Percentiles rank a stretch among this genome's conserved stretches.
phyloP scores from a whole-genome alignment of 2,888 invertebrate genomes.

The Troilus luridus region DNA sequence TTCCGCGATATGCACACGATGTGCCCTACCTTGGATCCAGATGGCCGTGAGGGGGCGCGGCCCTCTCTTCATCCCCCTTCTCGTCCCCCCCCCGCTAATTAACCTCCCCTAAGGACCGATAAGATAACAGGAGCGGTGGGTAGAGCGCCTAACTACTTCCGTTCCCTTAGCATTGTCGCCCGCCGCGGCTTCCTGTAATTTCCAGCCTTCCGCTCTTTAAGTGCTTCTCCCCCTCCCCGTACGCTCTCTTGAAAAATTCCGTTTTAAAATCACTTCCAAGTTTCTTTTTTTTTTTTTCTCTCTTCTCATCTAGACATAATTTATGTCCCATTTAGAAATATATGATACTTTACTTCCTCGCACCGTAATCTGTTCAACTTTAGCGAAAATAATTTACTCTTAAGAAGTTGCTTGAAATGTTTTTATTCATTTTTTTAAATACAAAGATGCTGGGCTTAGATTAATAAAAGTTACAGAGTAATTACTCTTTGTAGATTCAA shows the following conservation, averaged over 20 bases:
- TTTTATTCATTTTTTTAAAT: background rate
- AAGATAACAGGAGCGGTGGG: conserved; percentile 15
- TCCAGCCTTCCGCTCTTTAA: conserved; percentile 38
- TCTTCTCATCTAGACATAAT: background rate
- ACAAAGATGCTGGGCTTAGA: no score
- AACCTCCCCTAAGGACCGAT: conserved; percentile 24
- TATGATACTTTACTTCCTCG: background rate
- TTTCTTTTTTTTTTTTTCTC: background rate
- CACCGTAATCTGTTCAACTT: background rate
- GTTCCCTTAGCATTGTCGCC: conserved; percentile 35
- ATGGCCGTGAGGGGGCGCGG: background rate
- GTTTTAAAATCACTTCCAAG: background rate
- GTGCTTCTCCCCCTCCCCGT: background rate
- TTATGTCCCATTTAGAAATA: background rate
- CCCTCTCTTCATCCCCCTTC: background rate
- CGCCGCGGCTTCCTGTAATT: conserved; percentile 32
- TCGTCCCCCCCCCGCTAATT: background rate
- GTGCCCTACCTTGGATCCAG: background rate
- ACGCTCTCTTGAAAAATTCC: conserved; percentile 21
- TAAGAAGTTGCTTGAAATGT: background rate
- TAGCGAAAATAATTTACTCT: background rate
- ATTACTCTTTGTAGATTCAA: no score
- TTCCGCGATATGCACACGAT: background rate
- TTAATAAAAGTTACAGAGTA: no score
- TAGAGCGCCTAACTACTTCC: conserved; percentile 45